Percentiles rank a stretch among this genome's conserved stretches.
These are phyloP conservation scores for Lagria hirta DNA, from an alignment of 2,888 invertebrate species.

Conservation along the genomic window DNA sequence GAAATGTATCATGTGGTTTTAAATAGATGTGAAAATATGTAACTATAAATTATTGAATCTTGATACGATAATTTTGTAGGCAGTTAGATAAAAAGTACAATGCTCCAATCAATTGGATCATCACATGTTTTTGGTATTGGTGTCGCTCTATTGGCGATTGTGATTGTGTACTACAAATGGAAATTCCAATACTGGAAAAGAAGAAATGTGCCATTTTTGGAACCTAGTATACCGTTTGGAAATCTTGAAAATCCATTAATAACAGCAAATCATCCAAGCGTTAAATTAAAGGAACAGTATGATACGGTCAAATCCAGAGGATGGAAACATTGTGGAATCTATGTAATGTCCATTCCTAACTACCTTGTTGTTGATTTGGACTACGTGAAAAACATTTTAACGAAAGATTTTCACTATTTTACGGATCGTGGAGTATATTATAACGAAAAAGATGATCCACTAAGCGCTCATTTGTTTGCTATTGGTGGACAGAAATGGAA, in stretches of 20 bases:
- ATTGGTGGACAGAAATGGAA: conserved; percentile 12
- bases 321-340: conserved; percentile 23
- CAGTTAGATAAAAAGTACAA: too few species aligned
- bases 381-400: conserved; percentile 20
- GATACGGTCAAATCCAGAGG: conserved; percentile 9
- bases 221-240: conserved; percentile 20
- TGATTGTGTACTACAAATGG: conserved; percentile 19
- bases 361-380: conserved; percentile 19
- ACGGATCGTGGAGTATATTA: conserved; percentile 17
- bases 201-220: conserved; percentile 4
- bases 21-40: too few species aligned
- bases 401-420: conserved; percentile 25
- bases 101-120: too few species aligned
- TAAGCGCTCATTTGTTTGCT: conserved; percentile 11
- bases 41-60: too few species aligned
- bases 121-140: too few species aligned
- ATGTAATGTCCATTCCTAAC: conserved; percentile 4
- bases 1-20: too few species aligned
- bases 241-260: conserved; percentile 8
- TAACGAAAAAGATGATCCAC: conserved; percentile 18
- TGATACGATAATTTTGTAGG: too few species aligned
- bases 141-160: background rate
- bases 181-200: conserved; percentile 19
- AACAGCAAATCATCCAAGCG: conserved; percentile 3
- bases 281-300: conserved; percentile 11